These are phyloP conservation scores for Drosophila navojoa DNA, from an alignment of 1,140 invertebrate genomes.

Conservation along the genomic window DNA sequence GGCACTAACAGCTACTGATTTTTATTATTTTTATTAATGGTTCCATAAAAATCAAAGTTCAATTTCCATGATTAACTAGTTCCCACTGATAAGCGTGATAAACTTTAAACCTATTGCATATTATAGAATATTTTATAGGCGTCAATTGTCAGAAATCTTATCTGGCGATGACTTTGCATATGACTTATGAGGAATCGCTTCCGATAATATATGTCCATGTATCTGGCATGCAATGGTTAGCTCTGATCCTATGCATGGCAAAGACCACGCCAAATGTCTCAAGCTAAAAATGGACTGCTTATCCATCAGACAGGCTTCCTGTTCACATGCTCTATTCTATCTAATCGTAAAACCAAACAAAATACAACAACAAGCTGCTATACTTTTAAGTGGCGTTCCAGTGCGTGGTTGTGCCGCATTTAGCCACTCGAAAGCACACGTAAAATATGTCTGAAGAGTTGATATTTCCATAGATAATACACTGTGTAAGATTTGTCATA, in stretches of 20 bases:
- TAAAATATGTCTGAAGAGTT: conserved; percentile 50
- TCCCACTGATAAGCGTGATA: conserved; percentile 20
- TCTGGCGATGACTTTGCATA: conserved; percentile 23
- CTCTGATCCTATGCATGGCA: not conserved
- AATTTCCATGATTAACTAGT: conserved; percentile 1
- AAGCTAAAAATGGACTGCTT: conserved; percentile 19
- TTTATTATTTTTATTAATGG: conserved; percentile 14
- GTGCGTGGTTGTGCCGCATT: not conserved
- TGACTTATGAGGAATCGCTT: conserved; percentile 24
- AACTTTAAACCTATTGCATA: conserved; percentile 48
- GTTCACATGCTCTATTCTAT: conserved; percentile 62
- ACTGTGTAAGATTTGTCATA: not conserved
- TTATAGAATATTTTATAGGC: conserved; percentile 18
- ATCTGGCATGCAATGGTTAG: conserved; percentile 5
- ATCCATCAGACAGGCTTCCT: conserved; percentile 8
- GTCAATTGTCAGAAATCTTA: conserved; percentile 49
- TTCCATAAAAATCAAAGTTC: conserved; percentile 53
- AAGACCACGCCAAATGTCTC: not conserved
- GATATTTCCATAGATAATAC: conserved; percentile 53
- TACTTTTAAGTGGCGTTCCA: conserved; percentile 49
- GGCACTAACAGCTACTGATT: conserved; percentile 17
- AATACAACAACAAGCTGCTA: not conserved
- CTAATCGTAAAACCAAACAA: conserved; percentile 49
- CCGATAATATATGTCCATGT: conserved; percentile 11
- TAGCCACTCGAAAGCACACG: conserved; percentile 49